A percentile compares a stretch with the other conserved stretches of the same genome.
These are phyloP conservation scores for Diachasmimorpha longicaudata DNA, from an alignment of 1,140 invertebrate genomes.

Conservation along the genomic window DNA sequence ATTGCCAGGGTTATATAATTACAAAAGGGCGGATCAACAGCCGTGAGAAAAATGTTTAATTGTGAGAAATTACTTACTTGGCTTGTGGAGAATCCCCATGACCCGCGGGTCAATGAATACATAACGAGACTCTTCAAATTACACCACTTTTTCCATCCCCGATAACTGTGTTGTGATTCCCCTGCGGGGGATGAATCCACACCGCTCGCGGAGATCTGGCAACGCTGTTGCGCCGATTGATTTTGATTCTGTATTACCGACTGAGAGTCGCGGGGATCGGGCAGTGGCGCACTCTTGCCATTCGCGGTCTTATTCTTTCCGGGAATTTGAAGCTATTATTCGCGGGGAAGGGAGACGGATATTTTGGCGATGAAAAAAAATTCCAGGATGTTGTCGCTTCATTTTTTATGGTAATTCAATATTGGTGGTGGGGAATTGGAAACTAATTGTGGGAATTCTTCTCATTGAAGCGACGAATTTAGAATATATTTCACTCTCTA, in stretches of 20 bases:
- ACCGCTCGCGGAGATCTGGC: neutral
- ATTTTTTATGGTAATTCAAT: too few species aligned
- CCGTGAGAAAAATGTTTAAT: neutral
- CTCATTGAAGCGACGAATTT: too few species aligned
- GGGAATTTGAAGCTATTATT: neutral
- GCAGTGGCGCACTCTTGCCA: neutral
- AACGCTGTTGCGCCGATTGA: slow-evolving; percentile 3
- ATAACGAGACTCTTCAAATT: neutral
- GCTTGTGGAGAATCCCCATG: slow-evolving; percentile 5
- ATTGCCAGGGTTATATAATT: neutral
- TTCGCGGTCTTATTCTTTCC: neutral
- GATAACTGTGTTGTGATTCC: neutral
- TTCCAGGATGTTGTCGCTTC: neutral
- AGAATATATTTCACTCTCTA: too few species aligned
- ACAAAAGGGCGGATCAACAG: neutral
- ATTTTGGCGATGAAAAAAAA: neutral
- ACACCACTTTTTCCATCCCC: neutral
- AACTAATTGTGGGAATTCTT: too few species aligned
- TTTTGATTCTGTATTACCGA: neutral
- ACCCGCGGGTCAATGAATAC: neutral
- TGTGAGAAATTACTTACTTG: neutral
- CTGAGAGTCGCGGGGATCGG: neutral
- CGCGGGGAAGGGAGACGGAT: neutral
- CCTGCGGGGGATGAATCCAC: neutral
- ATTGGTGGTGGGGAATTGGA: too few species aligned